phyloP scores from a whole-genome alignment of 2,797 vertebrate genomes.

The Scolopax rusticola region DNA sequence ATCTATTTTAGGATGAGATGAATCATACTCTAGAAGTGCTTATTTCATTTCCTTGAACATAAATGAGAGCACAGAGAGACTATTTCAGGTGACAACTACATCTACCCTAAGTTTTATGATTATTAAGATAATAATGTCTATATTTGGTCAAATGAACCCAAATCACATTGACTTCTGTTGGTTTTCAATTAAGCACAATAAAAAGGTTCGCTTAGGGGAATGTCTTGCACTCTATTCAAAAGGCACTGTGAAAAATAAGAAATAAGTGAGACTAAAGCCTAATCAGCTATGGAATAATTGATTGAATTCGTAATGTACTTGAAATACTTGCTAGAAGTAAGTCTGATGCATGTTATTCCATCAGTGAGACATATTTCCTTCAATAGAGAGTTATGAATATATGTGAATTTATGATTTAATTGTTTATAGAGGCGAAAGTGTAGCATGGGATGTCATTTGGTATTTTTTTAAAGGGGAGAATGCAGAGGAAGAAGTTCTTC shows the following conservation, averaged over 20 bases:
- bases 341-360: neutral
- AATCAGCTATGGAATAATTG: neutral
- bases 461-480: conserved; percentile 22
- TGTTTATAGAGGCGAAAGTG: conserved; percentile 53
- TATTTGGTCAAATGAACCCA: neutral
- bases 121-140: neutral
- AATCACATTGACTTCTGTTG: neutral
- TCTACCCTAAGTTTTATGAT: neutral
- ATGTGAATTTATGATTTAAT: conserved; percentile 10
- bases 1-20: neutral
- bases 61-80: neutral
- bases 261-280: neutral
- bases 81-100: neutral
- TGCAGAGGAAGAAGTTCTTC: conserved; percentile 8
- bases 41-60: conserved; percentile 24
- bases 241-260: neutral
- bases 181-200: neutral
- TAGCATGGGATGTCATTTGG: neutral
- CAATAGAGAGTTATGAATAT: neutral
- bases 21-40: neutral
- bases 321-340: neutral
- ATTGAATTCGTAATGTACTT: neutral
- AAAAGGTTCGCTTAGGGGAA: neutral
- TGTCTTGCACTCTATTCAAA: neutral
- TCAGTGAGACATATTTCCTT: neutral